These are phyloP conservation scores for Amphimedon queenslandica DNA, from an alignment of 37 sponge, comb jelly and placozoan species.

Conservation along the genomic window DNA sequence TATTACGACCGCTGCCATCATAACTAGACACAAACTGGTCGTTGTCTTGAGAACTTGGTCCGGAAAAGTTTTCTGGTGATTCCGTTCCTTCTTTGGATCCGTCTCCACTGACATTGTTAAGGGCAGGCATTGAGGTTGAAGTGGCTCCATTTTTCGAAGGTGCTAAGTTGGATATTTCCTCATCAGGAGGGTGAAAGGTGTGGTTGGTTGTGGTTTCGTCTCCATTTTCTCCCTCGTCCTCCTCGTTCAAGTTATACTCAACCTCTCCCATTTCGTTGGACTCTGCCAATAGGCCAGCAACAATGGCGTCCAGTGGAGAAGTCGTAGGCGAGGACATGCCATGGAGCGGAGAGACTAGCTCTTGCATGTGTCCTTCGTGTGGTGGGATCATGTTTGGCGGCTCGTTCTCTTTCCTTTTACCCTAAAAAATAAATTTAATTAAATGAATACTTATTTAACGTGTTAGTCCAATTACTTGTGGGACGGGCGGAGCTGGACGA, in stretches of 20 bases:
- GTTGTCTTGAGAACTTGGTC: neutral
- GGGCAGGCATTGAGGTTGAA: neutral
- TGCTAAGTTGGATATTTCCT: neutral
- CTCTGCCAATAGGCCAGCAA: neutral
- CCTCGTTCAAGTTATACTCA: neutral
- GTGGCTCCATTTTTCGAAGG: neutral
- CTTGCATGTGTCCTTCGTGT: too few species aligned
- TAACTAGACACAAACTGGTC: neutral
- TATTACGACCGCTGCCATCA: neutral
- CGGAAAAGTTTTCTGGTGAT: neutral
- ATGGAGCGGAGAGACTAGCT: too few species aligned
- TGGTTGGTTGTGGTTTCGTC: neutral
- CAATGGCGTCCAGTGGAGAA: neutral
- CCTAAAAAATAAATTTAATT: neutral
- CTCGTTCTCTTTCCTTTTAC: neutral
- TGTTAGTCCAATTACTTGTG: neutral
- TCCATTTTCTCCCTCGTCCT: neutral
- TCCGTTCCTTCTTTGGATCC: neutral
- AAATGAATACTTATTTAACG: neutral
- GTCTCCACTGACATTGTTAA: neutral
- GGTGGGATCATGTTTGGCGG: too few species aligned
- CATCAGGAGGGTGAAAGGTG: neutral
- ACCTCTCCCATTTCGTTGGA: neutral
- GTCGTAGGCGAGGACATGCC: neutral
- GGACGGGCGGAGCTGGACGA: constrained; percentile 35